Percentiles rank a stretch among this genome's conserved stretches.
Conservation (phyloP, 1,140 invertebrate species). For the Reticulitermes speratus region DNA sequence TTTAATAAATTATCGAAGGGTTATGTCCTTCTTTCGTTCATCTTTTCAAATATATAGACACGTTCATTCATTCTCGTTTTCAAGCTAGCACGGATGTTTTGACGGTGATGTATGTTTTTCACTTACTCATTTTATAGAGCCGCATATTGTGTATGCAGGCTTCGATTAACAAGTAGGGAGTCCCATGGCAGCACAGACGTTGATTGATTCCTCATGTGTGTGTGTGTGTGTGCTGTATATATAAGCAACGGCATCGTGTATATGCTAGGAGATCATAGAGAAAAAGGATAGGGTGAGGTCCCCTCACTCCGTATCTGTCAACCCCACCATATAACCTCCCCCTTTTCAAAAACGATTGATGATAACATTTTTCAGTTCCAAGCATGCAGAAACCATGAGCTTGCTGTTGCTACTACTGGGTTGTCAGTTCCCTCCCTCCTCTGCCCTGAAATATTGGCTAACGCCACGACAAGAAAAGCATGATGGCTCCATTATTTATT, state of each 20-base stretch:
- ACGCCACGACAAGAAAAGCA: conserved; percentile 22
- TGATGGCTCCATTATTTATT: conserved; percentile 32
- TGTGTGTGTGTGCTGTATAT: too few species aligned
- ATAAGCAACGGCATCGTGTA: too few species aligned
- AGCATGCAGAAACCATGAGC: conserved; percentile 23
- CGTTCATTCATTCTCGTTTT: too few species aligned
- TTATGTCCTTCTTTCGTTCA: too few species aligned
- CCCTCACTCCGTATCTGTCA: conserved; percentile 15
- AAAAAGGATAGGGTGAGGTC: too few species aligned
- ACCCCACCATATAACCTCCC: background rate
- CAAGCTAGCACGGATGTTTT: conserved; percentile 29
- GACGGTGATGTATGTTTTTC: conserved; percentile 32
- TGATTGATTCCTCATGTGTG: conserved; percentile 27
- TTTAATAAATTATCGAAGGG: too few species aligned
- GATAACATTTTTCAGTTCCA: conserved; percentile 30
- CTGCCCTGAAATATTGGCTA: conserved; percentile 21
- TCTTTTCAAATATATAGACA: too few species aligned
- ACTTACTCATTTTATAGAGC: conserved; percentile 30
- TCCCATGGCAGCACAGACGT: conserved; percentile 8
- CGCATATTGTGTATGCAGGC: conserved; percentile 29
- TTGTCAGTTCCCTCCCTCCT: background rate
- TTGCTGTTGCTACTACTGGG: background rate
- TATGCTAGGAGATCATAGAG: too few species aligned
- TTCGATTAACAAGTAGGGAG: conserved; percentile 29
- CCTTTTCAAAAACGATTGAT: conserved; percentile 29